Evolutionary conservation across 30 jellyfish, hydroid and myxozoan species (phyloP), one percentile per base, ranked within the genome.

Genomic region (Rhopilema esculentum): DNA sequence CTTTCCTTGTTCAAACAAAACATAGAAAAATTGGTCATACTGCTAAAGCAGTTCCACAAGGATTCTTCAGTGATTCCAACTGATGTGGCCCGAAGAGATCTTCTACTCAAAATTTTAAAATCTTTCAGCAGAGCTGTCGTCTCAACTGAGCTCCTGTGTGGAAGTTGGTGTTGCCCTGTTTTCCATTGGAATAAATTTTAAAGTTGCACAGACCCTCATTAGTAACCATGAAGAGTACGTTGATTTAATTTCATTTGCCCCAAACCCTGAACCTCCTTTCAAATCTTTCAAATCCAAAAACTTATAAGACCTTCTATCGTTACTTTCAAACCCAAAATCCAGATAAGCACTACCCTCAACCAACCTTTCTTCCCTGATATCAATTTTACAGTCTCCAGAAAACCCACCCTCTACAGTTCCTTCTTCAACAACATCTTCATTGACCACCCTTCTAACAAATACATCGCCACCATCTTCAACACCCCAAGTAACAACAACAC

Each of bases 111-210:
- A 1, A 4, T 79, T 0, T 4, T 62, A 12, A n/a, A 79, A 32
- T 19, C 79, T 79, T 0, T 4, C 16, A 0, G 18, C 20, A 1
- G 48, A 79, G 4, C 51, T 79, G 51, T 30, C 28, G 6, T 17
- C 19, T 0, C 49, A 28, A 29, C 29, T 79, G 69, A 0, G 4
- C 4, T 23, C 21, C 0, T 28, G 49, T 0, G 57, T 79, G 1
- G 48, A 62, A 20, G 70, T 64, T 29, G 79, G 89, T 23, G 69
- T 40, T 64, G 89, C 89, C 0, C 69, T 76, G 16, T 76, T 76
- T 17, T 19, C 75, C 2, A 76, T 76, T 23, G 75, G 87, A 0
- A 15, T 76, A 1, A 23, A 76, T 8, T 53, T 1, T 29, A 53
- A 28, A 53, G 75, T 76, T 9, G 87, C 87, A 51, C 48, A 79